Conservation (phyloP, 2,797 vertebrate genomes). For the Pteropus rufus region DNA sequence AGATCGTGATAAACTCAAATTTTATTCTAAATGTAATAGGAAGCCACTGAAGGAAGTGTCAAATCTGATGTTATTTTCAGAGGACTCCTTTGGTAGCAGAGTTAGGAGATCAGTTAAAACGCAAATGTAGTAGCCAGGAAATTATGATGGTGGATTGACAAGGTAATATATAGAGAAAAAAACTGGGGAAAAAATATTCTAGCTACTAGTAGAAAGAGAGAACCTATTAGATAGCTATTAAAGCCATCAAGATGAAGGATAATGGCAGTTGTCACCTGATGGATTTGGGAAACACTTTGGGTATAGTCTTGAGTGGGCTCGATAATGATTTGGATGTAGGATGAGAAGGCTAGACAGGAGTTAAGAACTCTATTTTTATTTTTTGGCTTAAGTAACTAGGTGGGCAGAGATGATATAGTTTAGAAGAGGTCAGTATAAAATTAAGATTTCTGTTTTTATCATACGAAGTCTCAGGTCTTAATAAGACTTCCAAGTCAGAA, state of each 20-base stretch:
- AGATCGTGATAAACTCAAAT: not conserved
- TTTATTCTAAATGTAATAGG: not conserved
- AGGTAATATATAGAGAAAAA: not conserved
- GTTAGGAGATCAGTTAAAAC: not conserved
- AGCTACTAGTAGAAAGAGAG: not conserved
- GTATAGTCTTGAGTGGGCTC: not conserved
- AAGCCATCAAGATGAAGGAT: not conserved
- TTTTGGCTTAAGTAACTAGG: not conserved
- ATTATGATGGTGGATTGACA: not conserved
- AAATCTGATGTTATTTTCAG: not conserved
- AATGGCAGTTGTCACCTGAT: not conserved
- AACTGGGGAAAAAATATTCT: not conserved
- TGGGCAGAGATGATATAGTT: not conserved
- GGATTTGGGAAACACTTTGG: not conserved
- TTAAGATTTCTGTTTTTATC: not conserved
- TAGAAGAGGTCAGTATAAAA: not conserved
- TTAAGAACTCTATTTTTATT: not conserved
- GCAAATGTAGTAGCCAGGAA: not conserved
- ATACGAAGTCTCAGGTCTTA: not conserved
- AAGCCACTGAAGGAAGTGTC: not conserved
- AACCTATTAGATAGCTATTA: not conserved
- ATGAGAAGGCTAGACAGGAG: not conserved
- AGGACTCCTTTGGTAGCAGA: not conserved
- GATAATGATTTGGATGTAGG: not conserved
- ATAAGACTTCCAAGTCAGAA: not conserved